These are phyloP conservation scores for Actenoides hombroni DNA, from an alignment of 2,113 vertebrate genomes.

Conservation along the genomic window DNA sequence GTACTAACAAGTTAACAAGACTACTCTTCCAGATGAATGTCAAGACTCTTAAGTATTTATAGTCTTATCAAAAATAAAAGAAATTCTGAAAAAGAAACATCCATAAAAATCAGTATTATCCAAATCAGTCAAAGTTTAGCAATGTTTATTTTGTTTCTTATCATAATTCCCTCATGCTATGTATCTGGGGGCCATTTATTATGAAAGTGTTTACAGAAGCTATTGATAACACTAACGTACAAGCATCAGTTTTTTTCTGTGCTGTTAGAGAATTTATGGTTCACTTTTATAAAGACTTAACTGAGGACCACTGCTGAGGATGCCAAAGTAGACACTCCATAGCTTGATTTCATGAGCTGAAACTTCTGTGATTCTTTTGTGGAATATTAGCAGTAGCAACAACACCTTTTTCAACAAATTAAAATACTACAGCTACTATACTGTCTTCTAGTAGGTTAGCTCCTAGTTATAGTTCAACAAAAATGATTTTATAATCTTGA, in stretches of 20 bases:
- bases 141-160: not conserved
- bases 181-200: not conserved
- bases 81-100: not conserved
- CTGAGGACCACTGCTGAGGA: not conserved
- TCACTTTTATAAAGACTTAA: not conserved
- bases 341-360: not conserved
- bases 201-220: not conserved
- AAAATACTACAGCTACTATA: not conserved
- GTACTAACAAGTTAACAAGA: not conserved
- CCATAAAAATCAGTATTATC: not conserved
- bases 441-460: not conserved
- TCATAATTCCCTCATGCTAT: not conserved
- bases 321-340: not conserved
- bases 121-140: not conserved
- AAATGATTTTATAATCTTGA: slow-evolving; percentile 27
- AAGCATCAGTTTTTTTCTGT: not conserved
- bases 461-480: not conserved
- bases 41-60: not conserved
- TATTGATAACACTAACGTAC: not conserved
- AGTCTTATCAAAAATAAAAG: not conserved
- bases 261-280: not conserved
- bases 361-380: not conserved
- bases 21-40: not conserved
- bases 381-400: not conserved
- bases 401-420: not conserved